Evolutionary conservation across 1,140 invertebrate species (phyloP), one percentile per base, ranked within the genome.

Genomic region (Physella acuta): DNA sequence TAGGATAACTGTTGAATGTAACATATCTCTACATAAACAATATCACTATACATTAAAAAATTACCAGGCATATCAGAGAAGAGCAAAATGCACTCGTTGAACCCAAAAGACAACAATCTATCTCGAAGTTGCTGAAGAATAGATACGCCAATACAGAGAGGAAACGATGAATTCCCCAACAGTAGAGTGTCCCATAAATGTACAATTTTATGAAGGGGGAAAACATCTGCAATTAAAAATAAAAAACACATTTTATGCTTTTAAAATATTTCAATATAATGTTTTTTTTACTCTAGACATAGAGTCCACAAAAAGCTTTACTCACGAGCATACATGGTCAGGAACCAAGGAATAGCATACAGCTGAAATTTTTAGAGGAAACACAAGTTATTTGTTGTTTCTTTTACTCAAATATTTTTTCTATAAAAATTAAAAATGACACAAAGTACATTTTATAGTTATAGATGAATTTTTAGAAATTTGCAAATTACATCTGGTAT

Each of bases 301-400:
- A n/a, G n/a, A n/a, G n/a, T n/a, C n/a, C n/a, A n/a, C n/a, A n/a
- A n/a, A n/a, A n/a, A n/a, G n/a, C n/a, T n/a, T n/a, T 56, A 91
- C 92, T 91, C 88, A 97, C 94, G 97, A 68, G 97, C 97, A 88
- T 98, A 99, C 94, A 99, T 98, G 14, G 97, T 99, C 5, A 99
- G 87, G 85, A 99, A 99, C 97, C 97, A 99, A 0, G 97, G 97
- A 83, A 99, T 99, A n/a, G 97, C 94, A 87, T 99, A 99, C 1
- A 99, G 86, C 87, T 86, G 78, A 33, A 82, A 82, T 61, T n/a
- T n/a, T n/a, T n/a, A n/a, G n/a, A 73, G 68, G 75, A 69, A 75
- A 39, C 2, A 64, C 36, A 52, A n/a, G n/a, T n/a, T n/a, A n/a
- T n/a, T n/a, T n/a, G n/a, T n/a, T n/a, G n/a, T n/a, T n/a, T n/a